phyloP scores from a whole-genome alignment of 2,888 invertebrate genomes.

The Zelleria hepariella region DNA sequence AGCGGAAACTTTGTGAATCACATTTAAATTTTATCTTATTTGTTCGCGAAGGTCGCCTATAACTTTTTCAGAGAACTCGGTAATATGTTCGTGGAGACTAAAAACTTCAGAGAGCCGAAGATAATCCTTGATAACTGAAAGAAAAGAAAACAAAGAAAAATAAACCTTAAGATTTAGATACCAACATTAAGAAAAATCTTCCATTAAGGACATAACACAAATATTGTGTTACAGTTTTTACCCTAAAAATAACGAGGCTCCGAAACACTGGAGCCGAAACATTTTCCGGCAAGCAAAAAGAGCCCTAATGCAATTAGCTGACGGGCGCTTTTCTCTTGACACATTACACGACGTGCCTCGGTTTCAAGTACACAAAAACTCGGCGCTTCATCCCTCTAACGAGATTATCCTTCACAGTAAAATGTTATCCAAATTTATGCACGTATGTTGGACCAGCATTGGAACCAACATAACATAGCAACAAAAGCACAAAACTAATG shows the following conservation, averaged over 20 bases:
- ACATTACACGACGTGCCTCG: not conserved
- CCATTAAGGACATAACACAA: not conserved
- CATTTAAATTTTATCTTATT: not conserved
- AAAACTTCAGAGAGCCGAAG: no score
- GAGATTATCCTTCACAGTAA: not conserved
- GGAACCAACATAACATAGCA: not conserved
- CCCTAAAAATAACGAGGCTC: not conserved
- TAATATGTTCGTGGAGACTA: no score
- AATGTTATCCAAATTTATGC: not conserved
- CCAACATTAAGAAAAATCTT: not conserved
- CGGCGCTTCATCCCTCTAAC: not conserved
- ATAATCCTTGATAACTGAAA: no score
- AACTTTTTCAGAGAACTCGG: not conserved
- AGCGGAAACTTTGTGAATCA: not conserved
- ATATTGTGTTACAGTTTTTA: not conserved
- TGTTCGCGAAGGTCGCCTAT: not conserved
- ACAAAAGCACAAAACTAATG: not conserved
- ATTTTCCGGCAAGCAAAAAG: not conserved
- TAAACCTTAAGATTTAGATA: no score
- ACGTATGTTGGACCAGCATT: not conserved
- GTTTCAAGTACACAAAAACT: not conserved
- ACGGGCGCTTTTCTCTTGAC: not conserved
- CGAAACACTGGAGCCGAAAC: not conserved
- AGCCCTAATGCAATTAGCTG: not conserved
- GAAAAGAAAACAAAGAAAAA: no score